phyloP scores from a whole-genome alignment of 2,888 invertebrate genomes.

The Drosophila ezoana region DNA sequence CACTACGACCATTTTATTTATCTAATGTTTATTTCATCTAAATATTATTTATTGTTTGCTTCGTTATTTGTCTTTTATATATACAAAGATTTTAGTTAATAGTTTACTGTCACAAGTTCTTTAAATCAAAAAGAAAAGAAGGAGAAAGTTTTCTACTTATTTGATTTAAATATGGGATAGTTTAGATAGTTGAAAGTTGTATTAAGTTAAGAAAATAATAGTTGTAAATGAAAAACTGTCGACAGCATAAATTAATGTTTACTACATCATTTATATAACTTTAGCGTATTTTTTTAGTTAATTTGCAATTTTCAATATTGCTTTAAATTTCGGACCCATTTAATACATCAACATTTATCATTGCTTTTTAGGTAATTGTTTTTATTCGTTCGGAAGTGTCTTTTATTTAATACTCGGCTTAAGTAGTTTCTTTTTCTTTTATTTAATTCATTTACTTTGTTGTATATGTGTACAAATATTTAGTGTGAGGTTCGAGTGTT shows the following conservation, averaged over 20 bases:
- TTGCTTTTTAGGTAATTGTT: constrained; percentile 48
- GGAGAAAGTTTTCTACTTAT: not conserved
- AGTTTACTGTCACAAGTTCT: constrained; percentile 30
- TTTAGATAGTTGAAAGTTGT: not conserved
- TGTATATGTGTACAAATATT: constrained; percentile 47
- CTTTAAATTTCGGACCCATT: constrained; percentile 50
- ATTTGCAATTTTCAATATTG: constrained; percentile 52
- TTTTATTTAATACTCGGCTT: constrained; percentile 35
- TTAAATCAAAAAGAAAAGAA: not conserved
- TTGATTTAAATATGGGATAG: not conserved
- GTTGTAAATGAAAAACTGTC: not conserved
- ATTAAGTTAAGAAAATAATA: not conserved
- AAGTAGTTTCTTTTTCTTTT: constrained; percentile 7
- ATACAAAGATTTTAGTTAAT: constrained; percentile 49
- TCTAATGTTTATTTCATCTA: constrained; percentile 57
- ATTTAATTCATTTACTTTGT: constrained; percentile 4
- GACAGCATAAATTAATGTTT: constrained; percentile 20
- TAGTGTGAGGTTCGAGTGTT: constrained; percentile 75
- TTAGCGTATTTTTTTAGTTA: constrained; percentile 19
- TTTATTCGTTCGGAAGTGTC: constrained; percentile 48
- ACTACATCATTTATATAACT: constrained; percentile 4
- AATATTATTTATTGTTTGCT: constrained; percentile 47
- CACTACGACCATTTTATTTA: constrained; percentile 66
- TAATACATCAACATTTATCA: constrained; percentile 38
- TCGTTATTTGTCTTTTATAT: constrained; percentile 67